These are phyloP conservation scores for Cynopterus brachyotis DNA, from an alignment of 2,113 vertebrate genomes.

Conservation along the genomic window DNA sequence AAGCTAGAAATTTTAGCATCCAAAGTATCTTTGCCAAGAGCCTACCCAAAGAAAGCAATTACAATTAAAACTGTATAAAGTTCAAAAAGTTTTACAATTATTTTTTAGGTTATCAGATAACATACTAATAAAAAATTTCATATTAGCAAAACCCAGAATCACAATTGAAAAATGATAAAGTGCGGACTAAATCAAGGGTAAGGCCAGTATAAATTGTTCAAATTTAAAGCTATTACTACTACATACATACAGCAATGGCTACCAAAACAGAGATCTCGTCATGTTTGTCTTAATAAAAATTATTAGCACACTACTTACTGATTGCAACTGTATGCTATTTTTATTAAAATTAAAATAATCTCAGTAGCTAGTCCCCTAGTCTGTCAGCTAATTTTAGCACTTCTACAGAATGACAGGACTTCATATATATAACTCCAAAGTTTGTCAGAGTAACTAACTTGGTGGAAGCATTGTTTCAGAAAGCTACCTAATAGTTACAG, in stretches of 20 bases:
- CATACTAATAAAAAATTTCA: conserved; percentile 18
- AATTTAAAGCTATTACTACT: neutral
- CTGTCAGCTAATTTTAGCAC: neutral
- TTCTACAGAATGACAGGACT: neutral
- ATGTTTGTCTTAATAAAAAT: neutral
- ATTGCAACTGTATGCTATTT: neutral
- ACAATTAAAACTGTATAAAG: conserved; percentile 16
- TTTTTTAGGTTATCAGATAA: conserved; percentile 22
- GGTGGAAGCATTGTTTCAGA: neutral
- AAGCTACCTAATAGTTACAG: neutral
- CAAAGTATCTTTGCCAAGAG: conserved; percentile 75
- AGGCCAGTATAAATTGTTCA: neutral
- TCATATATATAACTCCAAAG: neutral
- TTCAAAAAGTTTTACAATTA: conserved; percentile 30
- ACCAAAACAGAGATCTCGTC: neutral
- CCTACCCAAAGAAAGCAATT: conserved; percentile 79
- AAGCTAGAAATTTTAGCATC: conserved; percentile 83
- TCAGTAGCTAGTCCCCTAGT: neutral
- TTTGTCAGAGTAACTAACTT: neutral
- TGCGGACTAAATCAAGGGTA: neutral
- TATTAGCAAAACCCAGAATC: conserved; percentile 47
- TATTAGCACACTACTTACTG: neutral
- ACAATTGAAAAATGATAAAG: conserved; percentile 5
- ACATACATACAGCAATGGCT: neutral
- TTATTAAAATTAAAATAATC: conserved; percentile 38